Base-by-base conservation (phyloP, 2,797 vertebrate species). In the Rhinichthys osculus region DNA sequence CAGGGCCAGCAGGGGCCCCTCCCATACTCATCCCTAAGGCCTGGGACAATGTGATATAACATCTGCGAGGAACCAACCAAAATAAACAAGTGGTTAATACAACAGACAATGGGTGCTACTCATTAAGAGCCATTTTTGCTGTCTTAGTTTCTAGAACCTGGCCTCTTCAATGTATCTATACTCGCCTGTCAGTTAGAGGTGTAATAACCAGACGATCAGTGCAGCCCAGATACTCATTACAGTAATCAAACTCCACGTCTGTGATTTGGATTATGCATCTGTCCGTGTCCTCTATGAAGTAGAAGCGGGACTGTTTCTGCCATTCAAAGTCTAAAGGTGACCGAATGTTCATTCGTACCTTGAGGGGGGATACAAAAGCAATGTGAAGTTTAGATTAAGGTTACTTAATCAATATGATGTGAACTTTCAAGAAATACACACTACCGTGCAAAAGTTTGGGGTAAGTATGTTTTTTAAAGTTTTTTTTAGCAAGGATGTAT, bases 1-100 rank as follows among this genome's bases (percentile, higher is more conserved):
- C 93, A 4, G 96, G 96, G 78, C 96, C 96, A 33, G 96, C 96
- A 7, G 96, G 96, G 38, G 96, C 96, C 69, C 96, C 97, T 86
- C 96, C 97, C 96, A 97, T 97, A 81, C 96, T 97, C 96, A 97
- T 97, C 40, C 95, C 95, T 86, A 97, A 90, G 77, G 97, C 96
- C 89, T 97, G 97, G 0, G 97, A 92, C 90, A 97, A 90, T 1
- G 96, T 97, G 92, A 97, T 97, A n/a, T 97, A 97, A 87, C 96
- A 97, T 85, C 97, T 97, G 89, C 7, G 73, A 17, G 92, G 88
- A 87, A 93, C 59, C 38, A 79, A 66, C 30, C 70, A 66, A 80
- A 72, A 73, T 64, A 64, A 79, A 64, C 38, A 44, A 40, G 77
- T 64, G 8, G 38, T 78, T 44, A 81, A 16, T 9, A 6, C 30